Percentiles rank a stretch among this genome's conserved stretches.
Conservation (phyloP, 2,888 invertebrate genomes). For the Dicyrtomina minuta region DNA sequence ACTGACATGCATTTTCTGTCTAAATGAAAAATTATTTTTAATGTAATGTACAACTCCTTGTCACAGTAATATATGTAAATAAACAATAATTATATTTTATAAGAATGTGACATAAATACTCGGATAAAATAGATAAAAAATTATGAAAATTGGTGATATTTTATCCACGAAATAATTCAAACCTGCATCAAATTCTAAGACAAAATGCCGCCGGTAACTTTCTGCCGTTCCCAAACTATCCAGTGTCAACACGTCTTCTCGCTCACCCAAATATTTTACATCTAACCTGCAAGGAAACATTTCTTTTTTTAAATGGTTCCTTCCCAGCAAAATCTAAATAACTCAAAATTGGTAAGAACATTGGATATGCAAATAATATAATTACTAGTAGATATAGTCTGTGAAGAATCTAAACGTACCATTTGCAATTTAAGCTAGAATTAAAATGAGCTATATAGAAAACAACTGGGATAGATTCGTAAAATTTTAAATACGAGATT, state of each 20-base stretch:
- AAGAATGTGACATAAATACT: background rate
- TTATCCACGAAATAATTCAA: conserved; percentile 11
- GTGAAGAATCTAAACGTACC: no score
- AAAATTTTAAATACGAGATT: no score
- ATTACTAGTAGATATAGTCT: no score
- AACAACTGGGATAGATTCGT: no score
- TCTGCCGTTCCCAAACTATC: conserved; percentile 57
- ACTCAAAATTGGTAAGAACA: no score
- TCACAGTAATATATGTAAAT: background rate
- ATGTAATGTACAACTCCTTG: background rate
- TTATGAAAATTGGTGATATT: background rate
- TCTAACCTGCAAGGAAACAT: conserved; percentile 62
- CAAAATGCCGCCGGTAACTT: conserved; percentile 69
- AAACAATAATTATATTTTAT: background rate
- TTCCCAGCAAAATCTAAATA: no score
- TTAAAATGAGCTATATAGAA: no score
- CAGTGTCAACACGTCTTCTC: conserved; percentile 58
- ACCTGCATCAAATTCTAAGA: conserved; percentile 81
- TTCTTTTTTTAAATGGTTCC: no score
- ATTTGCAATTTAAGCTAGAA: no score
- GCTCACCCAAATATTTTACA: conserved; percentile 60
- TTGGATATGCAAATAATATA: no score
- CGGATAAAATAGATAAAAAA: background rate
- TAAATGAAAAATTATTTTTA: conserved; percentile 45
- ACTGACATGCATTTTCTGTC: conserved; percentile 91